A percentile compares a stretch with the other conserved stretches of the same genome.
Conservation (phyloP, 2,113 vertebrate species). For the Lamprotornis superbus region DNA sequence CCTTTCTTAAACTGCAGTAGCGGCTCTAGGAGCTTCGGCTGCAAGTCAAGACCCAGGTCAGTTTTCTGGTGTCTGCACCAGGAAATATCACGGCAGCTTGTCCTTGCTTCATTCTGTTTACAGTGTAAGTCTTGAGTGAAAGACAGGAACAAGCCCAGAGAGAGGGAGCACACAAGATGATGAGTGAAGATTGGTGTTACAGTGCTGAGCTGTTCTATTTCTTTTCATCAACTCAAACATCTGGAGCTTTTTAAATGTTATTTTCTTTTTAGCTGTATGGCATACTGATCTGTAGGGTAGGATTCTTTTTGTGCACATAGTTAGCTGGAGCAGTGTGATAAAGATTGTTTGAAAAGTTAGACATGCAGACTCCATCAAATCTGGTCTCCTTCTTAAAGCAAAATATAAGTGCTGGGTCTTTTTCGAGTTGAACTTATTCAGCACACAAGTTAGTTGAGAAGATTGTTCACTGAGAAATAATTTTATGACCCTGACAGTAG, state of each 20-base stretch:
- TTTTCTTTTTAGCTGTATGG: constrained; percentile 10
- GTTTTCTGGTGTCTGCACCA: not conserved
- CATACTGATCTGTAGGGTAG: not conserved
- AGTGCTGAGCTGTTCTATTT: not conserved
- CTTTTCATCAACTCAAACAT: constrained; percentile 21
- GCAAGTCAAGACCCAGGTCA: not conserved
- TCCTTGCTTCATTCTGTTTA: not conserved
- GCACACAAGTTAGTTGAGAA: not conserved
- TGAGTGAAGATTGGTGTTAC: not conserved
- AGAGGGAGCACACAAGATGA: not conserved
- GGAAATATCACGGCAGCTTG: not conserved
- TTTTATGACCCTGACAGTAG: not conserved
- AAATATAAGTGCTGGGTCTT: not conserved
- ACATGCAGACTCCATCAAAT: not conserved
- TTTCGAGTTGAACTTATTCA: not conserved
- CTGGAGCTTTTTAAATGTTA: constrained; percentile 30
- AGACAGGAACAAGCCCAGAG: not conserved
- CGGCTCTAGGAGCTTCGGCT: not conserved
- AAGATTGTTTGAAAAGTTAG: not conserved
- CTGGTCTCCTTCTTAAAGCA: not conserved
- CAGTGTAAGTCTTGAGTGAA: not conserved
- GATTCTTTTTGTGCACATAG: not conserved
- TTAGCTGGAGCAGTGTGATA: not conserved
- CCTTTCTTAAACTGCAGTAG: not conserved
- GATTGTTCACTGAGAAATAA: not conserved